phyloP scores from a whole-genome alignment of 1,140 invertebrate species.

The Cherax destructor region DNA sequence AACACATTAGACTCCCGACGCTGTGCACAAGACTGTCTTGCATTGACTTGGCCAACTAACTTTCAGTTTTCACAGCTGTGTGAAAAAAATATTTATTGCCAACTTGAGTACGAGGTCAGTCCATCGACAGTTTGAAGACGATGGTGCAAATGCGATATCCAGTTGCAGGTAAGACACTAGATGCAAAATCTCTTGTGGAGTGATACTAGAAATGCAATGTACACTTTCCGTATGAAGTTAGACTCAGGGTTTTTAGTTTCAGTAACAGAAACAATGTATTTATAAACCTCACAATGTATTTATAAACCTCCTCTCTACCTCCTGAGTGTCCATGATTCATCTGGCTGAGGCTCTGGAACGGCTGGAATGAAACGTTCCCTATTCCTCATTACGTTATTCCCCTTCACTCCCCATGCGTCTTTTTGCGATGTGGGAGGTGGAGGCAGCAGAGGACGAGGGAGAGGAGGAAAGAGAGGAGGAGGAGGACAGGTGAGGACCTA shows the following conservation, averaged over 20 bases:
- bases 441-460: slow-evolving; percentile 16
- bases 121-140: background rate
- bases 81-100: background rate
- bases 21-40: background rate
- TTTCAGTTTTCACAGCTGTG: too few relatives aligned
- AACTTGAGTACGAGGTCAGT: background rate
- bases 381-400: background rate
- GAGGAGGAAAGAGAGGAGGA: slow-evolving; percentile 17
- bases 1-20: background rate
- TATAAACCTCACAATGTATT: background rate
- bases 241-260: background rate
- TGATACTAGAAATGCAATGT: background rate
- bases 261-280: background rate
- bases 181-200: background rate
- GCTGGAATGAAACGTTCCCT: background rate
- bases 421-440: background rate
- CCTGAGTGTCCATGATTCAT: background rate
- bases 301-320: background rate
- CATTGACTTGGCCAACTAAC: background rate
- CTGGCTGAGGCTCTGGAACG: background rate
- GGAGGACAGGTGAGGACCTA: slow-evolving; percentile 15
- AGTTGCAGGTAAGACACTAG: background rate
- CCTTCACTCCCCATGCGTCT: background rate
- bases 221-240: background rate
- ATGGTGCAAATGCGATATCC: background rate